phyloP scores from a whole-genome alignment of 2,888 invertebrate species.

The Urechis unicinctus region DNA sequence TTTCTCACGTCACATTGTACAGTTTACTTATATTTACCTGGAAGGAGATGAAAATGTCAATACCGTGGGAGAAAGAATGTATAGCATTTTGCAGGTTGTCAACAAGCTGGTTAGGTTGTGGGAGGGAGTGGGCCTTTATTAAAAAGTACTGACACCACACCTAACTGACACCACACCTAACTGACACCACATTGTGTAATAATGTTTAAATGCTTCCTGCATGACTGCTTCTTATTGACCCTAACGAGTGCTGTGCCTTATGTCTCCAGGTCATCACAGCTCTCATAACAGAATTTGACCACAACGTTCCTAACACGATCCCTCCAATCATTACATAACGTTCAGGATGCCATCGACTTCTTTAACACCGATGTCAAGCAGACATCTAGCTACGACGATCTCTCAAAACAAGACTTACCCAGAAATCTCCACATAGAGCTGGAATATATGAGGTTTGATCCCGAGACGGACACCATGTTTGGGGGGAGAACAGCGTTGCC shows the following conservation, averaged over 20 bases:
- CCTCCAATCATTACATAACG: conserved; percentile 66
- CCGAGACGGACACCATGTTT: conserved; percentile 67
- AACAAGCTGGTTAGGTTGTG: not conserved
- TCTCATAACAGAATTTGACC: conserved; percentile 67
- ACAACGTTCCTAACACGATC: conserved; percentile 77
- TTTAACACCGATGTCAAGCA: conserved; percentile 33
- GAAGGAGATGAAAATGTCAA: no score
- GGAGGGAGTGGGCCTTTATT: no score
- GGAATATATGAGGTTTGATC: conserved; percentile 77
- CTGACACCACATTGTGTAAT: no score
- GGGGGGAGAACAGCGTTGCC: conserved; percentile 78
- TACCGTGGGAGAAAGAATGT: no score
- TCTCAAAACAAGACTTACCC: conserved; percentile 57
- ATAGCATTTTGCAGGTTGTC: no score
- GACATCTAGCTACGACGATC: conserved; percentile 32
- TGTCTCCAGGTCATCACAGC: conserved; percentile 58
- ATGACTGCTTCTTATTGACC: no score
- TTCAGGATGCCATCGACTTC: conserved; percentile 52
- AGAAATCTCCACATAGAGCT: conserved; percentile 79
- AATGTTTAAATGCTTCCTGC: no score
- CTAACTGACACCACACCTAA: no score
- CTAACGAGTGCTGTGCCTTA: no score
- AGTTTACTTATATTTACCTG: no score
- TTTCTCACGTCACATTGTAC: no score
- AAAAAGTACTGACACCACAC: no score